These are phyloP conservation scores for Patiria miniata DNA, from an alignment of 35 echinoderm and acorn worm genomes.

Conservation along the genomic window DNA sequence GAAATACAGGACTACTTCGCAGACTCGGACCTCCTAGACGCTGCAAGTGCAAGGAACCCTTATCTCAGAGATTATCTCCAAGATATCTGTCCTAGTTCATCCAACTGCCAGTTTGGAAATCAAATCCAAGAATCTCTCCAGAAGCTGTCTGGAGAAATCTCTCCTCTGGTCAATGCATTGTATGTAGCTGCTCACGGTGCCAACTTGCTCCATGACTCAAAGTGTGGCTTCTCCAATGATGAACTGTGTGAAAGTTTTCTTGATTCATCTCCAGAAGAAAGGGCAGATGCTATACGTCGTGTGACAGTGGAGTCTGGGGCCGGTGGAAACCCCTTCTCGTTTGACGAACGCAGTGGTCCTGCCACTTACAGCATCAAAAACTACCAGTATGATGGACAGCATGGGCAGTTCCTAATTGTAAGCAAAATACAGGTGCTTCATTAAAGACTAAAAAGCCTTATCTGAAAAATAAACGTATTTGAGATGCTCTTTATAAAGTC, in stretches of 20 bases:
- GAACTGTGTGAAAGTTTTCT: slow-evolving; percentile 9
- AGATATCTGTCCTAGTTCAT: background rate
- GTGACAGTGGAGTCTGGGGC: slow-evolving; percentile 13
- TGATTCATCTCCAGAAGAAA: background rate
- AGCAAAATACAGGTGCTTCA: no score
- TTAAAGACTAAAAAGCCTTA: no score
- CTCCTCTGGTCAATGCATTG: slow-evolving; percentile 5
- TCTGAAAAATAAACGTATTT: no score
- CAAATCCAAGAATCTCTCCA: background rate
- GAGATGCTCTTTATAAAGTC: no score
- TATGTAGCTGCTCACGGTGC: slow-evolving; percentile 25
- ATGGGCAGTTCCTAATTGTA: slow-evolving; percentile 2
- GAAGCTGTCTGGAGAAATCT: background rate
- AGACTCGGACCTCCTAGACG: background rate
- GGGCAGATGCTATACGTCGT: background rate
- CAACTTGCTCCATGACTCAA: background rate
- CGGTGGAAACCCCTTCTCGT: background rate
- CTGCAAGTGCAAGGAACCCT: background rate
- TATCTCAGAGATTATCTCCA: background rate
- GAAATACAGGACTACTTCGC: slow-evolving; percentile 28
- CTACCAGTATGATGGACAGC: slow-evolving; percentile 12
- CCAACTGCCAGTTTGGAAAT: background rate
- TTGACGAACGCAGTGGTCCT: background rate
- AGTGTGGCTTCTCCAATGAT: background rate
- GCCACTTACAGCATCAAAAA: slow-evolving; percentile 20